Conservation (phyloP, 1,140 invertebrate species). For the Metopolophium dirhodum region DNA sequence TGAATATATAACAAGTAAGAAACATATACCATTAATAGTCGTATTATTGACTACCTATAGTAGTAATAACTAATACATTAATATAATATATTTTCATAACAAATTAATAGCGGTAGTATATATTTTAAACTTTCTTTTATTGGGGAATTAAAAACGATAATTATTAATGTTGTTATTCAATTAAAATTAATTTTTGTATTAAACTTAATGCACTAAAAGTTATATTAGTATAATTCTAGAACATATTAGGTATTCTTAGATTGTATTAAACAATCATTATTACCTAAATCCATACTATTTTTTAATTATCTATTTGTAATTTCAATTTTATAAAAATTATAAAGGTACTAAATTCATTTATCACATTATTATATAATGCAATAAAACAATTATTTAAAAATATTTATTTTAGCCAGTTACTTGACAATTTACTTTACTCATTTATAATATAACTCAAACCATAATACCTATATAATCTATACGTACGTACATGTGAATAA, state of each 20-base stretch:
- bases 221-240: no score
- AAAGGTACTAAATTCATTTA: background rate
- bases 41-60: no score
- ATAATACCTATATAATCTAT: background rate
- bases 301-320: background rate
- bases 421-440: background rate
- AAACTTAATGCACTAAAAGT: no score
- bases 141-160: background rate
- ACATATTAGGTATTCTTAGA: no score
- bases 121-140: background rate
- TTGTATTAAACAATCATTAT: background rate
- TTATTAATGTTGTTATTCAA: background rate
- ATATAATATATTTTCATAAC: background rate
- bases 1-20: slow-evolving; percentile 68
- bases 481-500: background rate
- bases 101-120: background rate
- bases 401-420: background rate
- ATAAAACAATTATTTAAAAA: no score
- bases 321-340: background rate
- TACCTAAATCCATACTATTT: background rate
- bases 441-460: background rate
- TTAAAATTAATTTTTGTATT: background rate
- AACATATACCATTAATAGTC: background rate
- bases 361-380: background rate
- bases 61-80: background rate